These are phyloP conservation scores for Synchiropus splendidus DNA, from an alignment of 2,113 vertebrate species.

Conservation along the genomic window DNA sequence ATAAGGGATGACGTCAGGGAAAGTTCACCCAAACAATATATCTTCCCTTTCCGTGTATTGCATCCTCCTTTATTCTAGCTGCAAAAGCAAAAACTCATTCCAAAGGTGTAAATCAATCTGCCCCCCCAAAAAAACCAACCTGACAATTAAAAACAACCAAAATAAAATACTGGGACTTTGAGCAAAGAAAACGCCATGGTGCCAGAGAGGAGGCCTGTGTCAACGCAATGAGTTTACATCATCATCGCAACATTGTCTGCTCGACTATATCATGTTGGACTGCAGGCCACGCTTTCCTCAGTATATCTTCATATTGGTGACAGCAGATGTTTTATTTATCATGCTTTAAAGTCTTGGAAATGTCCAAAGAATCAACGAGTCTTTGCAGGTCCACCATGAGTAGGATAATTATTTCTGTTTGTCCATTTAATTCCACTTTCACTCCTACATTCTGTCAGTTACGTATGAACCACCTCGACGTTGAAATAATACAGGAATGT, in stretches of 20 bases:
- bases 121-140: constrained; percentile 38
- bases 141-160: constrained; percentile 47
- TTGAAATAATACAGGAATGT: no score
- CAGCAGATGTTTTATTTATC: no score
- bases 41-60: constrained; percentile 35
- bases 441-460: no score
- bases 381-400: no score
- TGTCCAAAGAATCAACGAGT: no score
- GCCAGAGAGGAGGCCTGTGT: constrained; percentile 41
- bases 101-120: constrained; percentile 62
- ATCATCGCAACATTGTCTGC: constrained; percentile 39
- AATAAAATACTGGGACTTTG: constrained; percentile 40
- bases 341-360: no score
- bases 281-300: constrained; percentile 15
- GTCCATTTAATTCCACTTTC: no score
- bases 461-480: no score
- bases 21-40: constrained; percentile 48
- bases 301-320: neutral
- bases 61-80: constrained; percentile 19
- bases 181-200: constrained; percentile 45
- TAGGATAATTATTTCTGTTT: no score
- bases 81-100: constrained; percentile 40
- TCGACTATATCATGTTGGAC: constrained; percentile 12
- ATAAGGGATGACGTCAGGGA: constrained; percentile 59
- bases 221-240: constrained; percentile 43